Evolutionary conservation across 2,888 invertebrate species (phyloP).

Genomic region (Parnassius glacialis): DNA sequence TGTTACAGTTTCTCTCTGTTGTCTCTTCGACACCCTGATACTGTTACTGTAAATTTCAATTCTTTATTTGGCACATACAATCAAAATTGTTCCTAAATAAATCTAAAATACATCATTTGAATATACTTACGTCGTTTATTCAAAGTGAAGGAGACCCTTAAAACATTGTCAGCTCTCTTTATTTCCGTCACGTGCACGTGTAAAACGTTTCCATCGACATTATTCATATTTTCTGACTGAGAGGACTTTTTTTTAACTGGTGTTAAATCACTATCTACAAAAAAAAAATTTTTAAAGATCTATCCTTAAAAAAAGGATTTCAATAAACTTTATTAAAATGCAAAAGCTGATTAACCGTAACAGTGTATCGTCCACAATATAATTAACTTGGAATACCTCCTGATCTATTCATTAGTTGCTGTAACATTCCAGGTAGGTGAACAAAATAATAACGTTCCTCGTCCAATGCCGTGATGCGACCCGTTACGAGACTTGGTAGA

Average conservation of each 20-base stretch:
- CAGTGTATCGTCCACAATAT: neutral
- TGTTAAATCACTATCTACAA: constrained; percentile 28
- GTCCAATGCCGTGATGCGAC: constrained; percentile 38
- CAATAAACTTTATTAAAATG: no score
- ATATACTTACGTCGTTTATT: constrained; percentile 50
- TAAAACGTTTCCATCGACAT: constrained; percentile 36
- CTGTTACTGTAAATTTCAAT: no score
- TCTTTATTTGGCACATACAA: no score
- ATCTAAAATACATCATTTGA: no score
- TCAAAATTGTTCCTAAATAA: no score
- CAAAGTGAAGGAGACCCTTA: constrained; percentile 48
- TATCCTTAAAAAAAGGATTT: no score
- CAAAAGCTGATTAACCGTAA: no score
- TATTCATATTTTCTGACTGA: neutral
- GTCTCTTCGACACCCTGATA: no score
- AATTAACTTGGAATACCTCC: constrained; percentile 18
- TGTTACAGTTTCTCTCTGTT: no score
- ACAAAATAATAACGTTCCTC: constrained; percentile 37
- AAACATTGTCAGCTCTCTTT: constrained; percentile 40
- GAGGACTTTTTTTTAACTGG: constrained; percentile 19
- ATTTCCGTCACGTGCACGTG: constrained; percentile 55
- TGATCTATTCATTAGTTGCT: constrained; percentile 36
- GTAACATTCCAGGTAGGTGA: constrained; percentile 50
- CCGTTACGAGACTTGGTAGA: constrained; percentile 48
- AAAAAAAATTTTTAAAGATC: neutral